A percentile compares a stretch with the other conserved stretches of the same genome.
Conservation (phyloP, 2,888 invertebrate species). For the Athalia cordata region DNA sequence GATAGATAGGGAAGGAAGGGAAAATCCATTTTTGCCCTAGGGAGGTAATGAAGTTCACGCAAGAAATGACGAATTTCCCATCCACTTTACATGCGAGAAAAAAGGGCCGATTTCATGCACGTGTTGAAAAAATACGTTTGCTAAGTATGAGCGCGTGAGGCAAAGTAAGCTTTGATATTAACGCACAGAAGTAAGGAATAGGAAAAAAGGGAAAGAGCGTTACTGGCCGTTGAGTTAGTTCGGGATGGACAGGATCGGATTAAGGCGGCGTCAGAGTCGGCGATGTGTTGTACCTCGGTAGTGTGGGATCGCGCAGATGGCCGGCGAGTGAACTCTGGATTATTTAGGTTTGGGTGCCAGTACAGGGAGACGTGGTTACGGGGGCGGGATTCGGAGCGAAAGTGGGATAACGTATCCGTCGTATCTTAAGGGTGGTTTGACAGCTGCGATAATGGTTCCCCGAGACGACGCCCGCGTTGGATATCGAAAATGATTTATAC, state of each 20-base stretch:
- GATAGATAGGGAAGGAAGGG: too few relatives aligned
- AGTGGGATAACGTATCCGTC: slow-evolving; percentile 45
- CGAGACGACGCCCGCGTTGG: slow-evolving; percentile 34
- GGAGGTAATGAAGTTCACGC: too few relatives aligned
- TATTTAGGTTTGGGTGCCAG: slow-evolving; percentile 41
- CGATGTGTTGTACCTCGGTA: background rate
- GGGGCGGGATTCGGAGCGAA: slow-evolving; percentile 24
- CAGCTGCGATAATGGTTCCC: slow-evolving; percentile 48
- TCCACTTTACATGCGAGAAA: too few relatives aligned
- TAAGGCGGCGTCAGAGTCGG: background rate
- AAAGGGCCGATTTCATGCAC: too few relatives aligned
- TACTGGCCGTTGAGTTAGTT: background rate
- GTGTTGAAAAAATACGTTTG: background rate
- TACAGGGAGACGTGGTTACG: background rate
- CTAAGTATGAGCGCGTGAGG: background rate
- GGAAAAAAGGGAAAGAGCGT: background rate
- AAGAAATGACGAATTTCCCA: too few relatives aligned
- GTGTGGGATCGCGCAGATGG: slow-evolving; percentile 48
- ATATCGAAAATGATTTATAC: slow-evolving; percentile 43
- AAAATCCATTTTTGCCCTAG: too few relatives aligned
- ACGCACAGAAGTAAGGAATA: background rate
- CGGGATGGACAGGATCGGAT: slow-evolving; percentile 42
- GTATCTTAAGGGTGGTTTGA: slow-evolving; percentile 49
- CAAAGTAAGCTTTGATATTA: background rate
- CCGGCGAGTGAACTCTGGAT: slow-evolving; percentile 41